Conservation (phyloP, 2,888 invertebrate species). For the Antheraea yamamai region DNA sequence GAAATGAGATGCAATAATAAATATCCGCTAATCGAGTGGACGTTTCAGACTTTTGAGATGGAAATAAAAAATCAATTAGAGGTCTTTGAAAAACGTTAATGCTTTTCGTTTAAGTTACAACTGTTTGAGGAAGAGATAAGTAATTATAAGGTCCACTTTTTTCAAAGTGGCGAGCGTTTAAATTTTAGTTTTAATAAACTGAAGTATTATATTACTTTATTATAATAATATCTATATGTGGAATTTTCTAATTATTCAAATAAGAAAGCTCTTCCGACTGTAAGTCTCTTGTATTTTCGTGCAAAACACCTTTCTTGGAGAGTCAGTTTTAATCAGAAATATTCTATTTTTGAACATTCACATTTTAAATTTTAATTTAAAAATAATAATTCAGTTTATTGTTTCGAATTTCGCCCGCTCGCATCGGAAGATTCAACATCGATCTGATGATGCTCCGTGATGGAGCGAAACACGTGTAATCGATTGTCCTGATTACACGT, state of each 20-base stretch:
- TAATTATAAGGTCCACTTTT: background rate
- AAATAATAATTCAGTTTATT: no score
- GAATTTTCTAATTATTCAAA: background rate
- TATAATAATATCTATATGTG: background rate
- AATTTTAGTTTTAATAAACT: background rate
- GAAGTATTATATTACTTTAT: background rate
- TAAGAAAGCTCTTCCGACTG: background rate
- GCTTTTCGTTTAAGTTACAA: constrained; percentile 1
- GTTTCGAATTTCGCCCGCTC: no score
- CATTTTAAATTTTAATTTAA: no score
- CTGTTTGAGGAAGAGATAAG: constrained; percentile 9
- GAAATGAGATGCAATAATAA: constrained; percentile 30
- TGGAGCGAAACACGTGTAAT: no score
- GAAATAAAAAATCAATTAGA: constrained; percentile 9
- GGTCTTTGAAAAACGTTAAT: background rate
- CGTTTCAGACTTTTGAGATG: constrained; percentile 7
- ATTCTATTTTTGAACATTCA: no score
- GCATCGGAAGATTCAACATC: no score
- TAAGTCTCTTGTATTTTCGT: no score
- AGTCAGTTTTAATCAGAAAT: no score
- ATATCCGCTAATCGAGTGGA: constrained; percentile 18
- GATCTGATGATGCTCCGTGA: no score
- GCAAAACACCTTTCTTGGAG: no score
- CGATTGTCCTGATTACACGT: no score
- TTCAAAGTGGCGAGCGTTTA: background rate